Conservation (phyloP, 2,113 vertebrate species). For the Microtus oregoni region DNA sequence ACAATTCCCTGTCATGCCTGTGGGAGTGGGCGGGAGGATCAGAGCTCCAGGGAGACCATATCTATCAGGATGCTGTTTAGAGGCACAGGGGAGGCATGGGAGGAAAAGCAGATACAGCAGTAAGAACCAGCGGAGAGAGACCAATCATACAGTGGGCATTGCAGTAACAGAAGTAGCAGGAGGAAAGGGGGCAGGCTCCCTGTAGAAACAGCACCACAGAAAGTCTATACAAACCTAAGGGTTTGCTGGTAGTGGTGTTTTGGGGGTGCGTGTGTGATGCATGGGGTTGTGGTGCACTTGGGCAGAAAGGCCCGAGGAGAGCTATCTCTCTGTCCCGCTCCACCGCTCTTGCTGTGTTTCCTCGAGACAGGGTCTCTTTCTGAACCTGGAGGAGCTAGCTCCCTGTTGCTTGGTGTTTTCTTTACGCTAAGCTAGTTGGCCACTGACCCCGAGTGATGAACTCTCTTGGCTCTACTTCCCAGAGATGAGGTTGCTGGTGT, state of each 20-base stretch:
- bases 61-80: not conserved
- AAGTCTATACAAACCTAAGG: not conserved
- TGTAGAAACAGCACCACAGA: not conserved
- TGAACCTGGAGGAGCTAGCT: not conserved
- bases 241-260: not conserved
- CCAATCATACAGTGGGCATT: not conserved
- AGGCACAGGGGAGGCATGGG: too few relatives aligned
- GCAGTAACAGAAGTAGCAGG: not conserved
- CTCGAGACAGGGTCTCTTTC: not conserved
- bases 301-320: not conserved
- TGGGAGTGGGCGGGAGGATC: not conserved
- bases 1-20: not conserved
- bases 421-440: not conserved
- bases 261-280: not conserved
- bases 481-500: not conserved
- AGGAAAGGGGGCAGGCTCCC: not conserved
- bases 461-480: not conserved
- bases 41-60: not conserved
- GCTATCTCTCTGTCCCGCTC: not conserved
- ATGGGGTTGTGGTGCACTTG: not conserved
- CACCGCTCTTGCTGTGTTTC: not conserved
- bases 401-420: not conserved
- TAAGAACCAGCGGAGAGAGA: not conserved
- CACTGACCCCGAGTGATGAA: not conserved
- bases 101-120: not conserved